A percentile compares a stretch with the other conserved stretches of the same genome.
These are phyloP conservation scores for Sinocyclocheilus grahami DNA, from an alignment of 2,113 vertebrate species.

Conservation along the genomic window DNA sequence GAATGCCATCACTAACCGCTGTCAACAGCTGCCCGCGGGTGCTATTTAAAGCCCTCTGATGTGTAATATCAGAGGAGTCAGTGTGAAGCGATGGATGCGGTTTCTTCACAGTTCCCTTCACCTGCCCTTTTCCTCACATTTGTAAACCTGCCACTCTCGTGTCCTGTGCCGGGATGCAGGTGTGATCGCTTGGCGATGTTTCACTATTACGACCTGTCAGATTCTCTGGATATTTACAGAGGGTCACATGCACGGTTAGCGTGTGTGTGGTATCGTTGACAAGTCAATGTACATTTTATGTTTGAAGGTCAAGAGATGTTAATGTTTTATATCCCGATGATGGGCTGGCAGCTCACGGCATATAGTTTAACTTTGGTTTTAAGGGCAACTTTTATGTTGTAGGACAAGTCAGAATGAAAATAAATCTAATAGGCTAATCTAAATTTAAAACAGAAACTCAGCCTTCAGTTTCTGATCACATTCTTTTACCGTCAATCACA, in stretches of 20 bases:
- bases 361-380: slow-evolving; percentile 24
- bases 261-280: neutral
- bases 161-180: slow-evolving; percentile 28
- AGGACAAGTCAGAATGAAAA: slow-evolving; percentile 21
- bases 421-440: slow-evolving; percentile 10
- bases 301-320: slow-evolving; percentile 35
- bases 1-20: slow-evolving; percentile 64
- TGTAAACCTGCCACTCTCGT: slow-evolving; percentile 59
- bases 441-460: slow-evolving; percentile 32
- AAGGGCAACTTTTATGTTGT: slow-evolving; percentile 30
- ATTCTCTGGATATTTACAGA: neutral
- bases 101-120: slow-evolving; percentile 61
- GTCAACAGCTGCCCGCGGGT: slow-evolving; percentile 61
- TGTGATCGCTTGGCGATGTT: neutral
- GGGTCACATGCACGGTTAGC: neutral
- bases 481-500: neutral
- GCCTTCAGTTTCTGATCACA: neutral
- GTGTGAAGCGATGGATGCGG: slow-evolving; percentile 57
- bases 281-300: slow-evolving; percentile 15
- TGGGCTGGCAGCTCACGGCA: neutral
- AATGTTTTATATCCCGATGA: neutral
- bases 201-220: slow-evolving; percentile 6
- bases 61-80: slow-evolving; percentile 67
- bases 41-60: slow-evolving; percentile 69
- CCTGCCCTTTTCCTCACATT: slow-evolving; percentile 65